Base-by-base conservation (phyloP, 1,140 invertebrate genomes). In the Anoplolepis gracilipes region DNA sequence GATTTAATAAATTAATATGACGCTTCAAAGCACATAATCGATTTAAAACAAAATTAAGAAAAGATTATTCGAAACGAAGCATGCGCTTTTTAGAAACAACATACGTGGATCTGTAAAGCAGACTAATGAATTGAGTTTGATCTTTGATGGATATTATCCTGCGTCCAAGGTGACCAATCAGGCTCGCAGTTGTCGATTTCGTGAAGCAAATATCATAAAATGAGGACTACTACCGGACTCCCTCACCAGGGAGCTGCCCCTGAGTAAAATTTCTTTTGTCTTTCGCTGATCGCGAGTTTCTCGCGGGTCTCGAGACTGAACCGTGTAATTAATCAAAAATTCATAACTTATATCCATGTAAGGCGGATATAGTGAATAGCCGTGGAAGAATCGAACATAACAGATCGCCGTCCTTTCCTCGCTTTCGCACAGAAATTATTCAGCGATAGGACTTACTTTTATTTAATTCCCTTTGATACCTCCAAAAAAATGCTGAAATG, bases 201-300 rank as follows among this genome's bases (percentile, higher is more conserved):
- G 46, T 84, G 78, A 72, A 85, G 67, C 89, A 89, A 94, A 93
- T 90, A 90, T 85, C 88, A 90, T 81, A 90, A 92, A 88, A 90
- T 91, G 76, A 91, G 92, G 88, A n/a, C 75, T 85, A 91, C 91
- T 90, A 89, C 91, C 89, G 88, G 88, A 88, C n/a, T n/a, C n/a
- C n/a, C n/a, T 91, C 85, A 88, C 82, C 85, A 88, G 88, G 78
- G 81, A 81, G 92, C 89, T 92, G 90, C 87, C 94, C 94, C 94
- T 95, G 94, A 87, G 94, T 93, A 94, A 95, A 95, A 95, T 95
- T 95, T 95, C 94, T 95, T 95, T 94, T 94, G 94, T 93, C 94
- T 94, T 94, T 91, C 92, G 90, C 91, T 92, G 90, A 91, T 91
- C 92, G 90, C 91, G 91, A 92, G 90, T 72, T 25, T 72, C 78